These are phyloP conservation scores for Cryptotis parvus DNA, from an alignment of 2,113 vertebrate genomes.

Conservation along the genomic window DNA sequence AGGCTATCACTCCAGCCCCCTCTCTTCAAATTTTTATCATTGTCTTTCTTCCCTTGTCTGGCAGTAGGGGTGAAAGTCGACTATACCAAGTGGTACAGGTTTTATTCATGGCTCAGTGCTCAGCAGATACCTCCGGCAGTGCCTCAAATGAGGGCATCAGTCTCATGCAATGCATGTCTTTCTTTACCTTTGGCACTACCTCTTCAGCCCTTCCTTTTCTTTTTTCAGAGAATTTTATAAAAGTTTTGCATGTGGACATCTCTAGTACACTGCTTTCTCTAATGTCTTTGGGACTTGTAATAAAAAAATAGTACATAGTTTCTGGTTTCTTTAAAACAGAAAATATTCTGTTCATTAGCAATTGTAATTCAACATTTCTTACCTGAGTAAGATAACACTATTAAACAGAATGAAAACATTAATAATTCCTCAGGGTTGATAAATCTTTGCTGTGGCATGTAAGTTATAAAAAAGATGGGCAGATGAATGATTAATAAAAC, in stretches of 20 bases:
- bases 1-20: too few species aligned
- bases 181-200: not conserved
- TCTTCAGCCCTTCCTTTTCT: not conserved
- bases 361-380: slow-evolving; percentile 34
- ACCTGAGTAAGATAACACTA: not conserved
- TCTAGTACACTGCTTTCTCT: not conserved
- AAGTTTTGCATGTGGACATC: not conserved
- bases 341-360: slow-evolving; percentile 31
- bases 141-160: too few species aligned
- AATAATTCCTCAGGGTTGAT: not conserved
- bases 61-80: too few species aligned
- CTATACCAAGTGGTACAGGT: too few species aligned
- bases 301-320: not conserved
- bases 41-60: too few species aligned
- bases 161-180: too few species aligned
- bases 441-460: not conserved
- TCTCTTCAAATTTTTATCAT: too few species aligned
- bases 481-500: not conserved
- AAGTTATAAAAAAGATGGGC: not conserved
- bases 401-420: slow-evolving; percentile 20
- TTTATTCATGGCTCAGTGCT: too few species aligned
- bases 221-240: not conserved
- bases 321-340: not conserved
- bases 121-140: too few species aligned
- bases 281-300: not conserved